phyloP scores from a whole-genome alignment of 2,113 vertebrate genomes.

The Eupsittula cactorum region DNA sequence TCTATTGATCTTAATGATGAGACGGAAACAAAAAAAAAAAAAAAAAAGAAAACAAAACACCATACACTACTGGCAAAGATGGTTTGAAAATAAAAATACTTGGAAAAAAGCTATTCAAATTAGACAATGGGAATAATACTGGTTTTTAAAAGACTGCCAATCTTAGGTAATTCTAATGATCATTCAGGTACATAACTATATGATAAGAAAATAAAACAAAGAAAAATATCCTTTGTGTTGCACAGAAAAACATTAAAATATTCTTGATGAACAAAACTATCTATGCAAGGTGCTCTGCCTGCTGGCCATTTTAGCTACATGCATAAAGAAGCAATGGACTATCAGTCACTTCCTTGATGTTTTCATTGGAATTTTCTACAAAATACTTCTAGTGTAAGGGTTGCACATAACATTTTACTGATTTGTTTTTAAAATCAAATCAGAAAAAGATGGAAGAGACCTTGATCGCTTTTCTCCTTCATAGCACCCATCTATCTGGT shows the following conservation, averaged over 20 bases:
- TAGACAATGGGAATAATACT: not conserved
- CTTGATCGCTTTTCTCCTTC: not conserved
- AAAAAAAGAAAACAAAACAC: not conserved
- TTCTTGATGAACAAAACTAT: not conserved
- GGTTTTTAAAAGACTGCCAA: not conserved
- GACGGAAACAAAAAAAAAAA: not conserved
- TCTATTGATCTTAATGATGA: not conserved
- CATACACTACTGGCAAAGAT: not conserved
- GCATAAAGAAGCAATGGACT: not conserved
- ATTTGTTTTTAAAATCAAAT: not conserved
- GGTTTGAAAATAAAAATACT: not conserved
- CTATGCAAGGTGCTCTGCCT: not conserved
- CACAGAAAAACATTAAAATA: not conserved
- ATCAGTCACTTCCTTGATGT: not conserved
- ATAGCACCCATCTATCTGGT: not conserved
- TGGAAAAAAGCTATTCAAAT: not conserved
- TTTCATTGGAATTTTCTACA: not conserved
- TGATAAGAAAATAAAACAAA: not conserved
- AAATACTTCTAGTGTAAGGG: not conserved
- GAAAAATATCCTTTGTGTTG: not conserved
- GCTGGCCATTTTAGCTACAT: not conserved
- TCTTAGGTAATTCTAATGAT: not conserved
- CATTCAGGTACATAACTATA: not conserved
- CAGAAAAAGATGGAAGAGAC: not conserved
- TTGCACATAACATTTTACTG: not conserved